These are phyloP conservation scores for Sebastes glaucus DNA, from an alignment of 2,797 vertebrate genomes.

Conservation along the genomic window DNA sequence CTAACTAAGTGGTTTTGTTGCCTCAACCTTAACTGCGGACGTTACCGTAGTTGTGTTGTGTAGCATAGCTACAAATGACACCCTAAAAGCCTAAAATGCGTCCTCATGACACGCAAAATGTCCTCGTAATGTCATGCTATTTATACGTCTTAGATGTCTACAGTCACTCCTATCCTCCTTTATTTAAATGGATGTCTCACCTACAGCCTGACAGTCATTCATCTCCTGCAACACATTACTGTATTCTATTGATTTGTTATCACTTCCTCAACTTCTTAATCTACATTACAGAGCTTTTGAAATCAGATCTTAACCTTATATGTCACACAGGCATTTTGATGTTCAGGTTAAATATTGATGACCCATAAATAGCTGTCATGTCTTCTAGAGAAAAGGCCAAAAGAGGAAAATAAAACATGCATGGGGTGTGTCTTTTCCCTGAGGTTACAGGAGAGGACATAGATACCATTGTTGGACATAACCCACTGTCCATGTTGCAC, in stretches of 20 bases:
- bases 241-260: background rate
- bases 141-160: background rate
- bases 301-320: background rate
- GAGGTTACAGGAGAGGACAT: background rate
- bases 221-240: background rate
- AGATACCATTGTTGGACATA: conserved; percentile 7
- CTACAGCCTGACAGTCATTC: background rate
- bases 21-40: too few species aligned
- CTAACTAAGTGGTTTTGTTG: too few species aligned
- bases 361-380: background rate
- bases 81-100: too few species aligned
- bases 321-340: background rate
- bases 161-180: background rate
- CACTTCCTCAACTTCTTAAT: background rate
- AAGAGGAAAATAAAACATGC: background rate
- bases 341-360: conserved; percentile 3
- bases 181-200: background rate
- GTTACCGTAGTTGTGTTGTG: too few species aligned
- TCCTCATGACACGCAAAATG: too few species aligned
- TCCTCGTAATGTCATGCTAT: too few species aligned
- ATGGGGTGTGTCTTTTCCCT: background rate
- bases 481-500: conserved; percentile 4
- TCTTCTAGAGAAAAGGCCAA: background rate
- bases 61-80: too few species aligned
- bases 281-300: background rate